These are phyloP conservation scores for Idaea straminata DNA, from an alignment of 2,888 invertebrate species.

Conservation along the genomic window DNA sequence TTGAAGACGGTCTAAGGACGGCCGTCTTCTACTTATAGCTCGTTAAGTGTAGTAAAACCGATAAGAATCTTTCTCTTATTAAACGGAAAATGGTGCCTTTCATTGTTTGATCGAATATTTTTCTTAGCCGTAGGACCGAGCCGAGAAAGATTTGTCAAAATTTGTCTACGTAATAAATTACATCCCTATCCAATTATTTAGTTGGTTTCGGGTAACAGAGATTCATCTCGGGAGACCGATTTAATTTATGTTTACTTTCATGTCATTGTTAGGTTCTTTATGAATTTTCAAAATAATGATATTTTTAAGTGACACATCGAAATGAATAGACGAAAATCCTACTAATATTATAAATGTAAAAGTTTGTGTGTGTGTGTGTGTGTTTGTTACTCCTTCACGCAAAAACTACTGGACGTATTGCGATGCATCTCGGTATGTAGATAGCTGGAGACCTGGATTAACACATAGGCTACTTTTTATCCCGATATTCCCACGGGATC, in stretches of 20 bases:
- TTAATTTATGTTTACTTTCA: constrained; percentile 69
- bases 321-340: constrained; percentile 8
- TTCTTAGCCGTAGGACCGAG: constrained; percentile 33
- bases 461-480: too few relatives aligned
- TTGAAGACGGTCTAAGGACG: too few relatives aligned
- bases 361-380: too few relatives aligned
- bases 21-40: too few relatives aligned
- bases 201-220: constrained; percentile 61
- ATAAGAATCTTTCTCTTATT: constrained; percentile 11
- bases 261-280: constrained; percentile 33
- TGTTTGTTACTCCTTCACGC: too few relatives aligned
- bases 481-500: too few relatives aligned
- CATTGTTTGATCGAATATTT: constrained; percentile 32
- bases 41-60: too few relatives aligned
- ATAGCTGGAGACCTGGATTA: too few relatives aligned
- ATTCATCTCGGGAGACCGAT: constrained; percentile 55
- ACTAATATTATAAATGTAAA: too few relatives aligned
- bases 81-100: constrained; percentile 6
- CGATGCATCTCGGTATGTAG: too few relatives aligned
- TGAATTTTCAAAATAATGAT: constrained; percentile 22
- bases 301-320: constrained; percentile 3
- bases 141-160: constrained; percentile 57
- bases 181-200: constrained; percentile 67
- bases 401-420: too few relatives aligned
- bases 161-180: constrained; percentile 67